Base-by-base conservation (phyloP, 2,888 invertebrate genomes). In the Gymnosoma rotundatum region DNA sequence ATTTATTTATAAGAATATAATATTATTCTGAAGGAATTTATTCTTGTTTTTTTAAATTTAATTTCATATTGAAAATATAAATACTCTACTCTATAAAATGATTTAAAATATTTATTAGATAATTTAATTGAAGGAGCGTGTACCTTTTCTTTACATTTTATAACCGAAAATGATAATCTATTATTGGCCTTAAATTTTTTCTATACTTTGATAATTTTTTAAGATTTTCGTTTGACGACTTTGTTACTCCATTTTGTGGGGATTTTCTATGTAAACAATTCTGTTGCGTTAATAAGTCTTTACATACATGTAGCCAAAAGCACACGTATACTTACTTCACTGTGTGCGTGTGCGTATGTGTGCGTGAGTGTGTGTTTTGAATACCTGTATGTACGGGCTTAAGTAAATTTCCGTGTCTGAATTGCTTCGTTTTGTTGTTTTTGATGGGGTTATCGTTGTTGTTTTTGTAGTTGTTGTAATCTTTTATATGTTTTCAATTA, bases 251-350 rank as follows among this genome's bases (percentile, higher is more conserved):
- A 48, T 48, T 80, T 78, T 70, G 50, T 10, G 36, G 58, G 54
- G 18, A 69, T 38, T 70, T 74, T 32, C 60, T 48, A 48, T 74
- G 69, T 69, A 18, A 74, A 63, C 4, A 48, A 61, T 25, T 38
- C 56, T 76, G 56, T 20, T 72, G 67, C 67, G 76, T 72, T 75
- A 79, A 79, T 61, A 61, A 61, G 72, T 72, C 50, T 56, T 48
- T 36, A 20, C 42, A n/a, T 9, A 42, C 42, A 42, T 42, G 12
- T 42, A 42, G 0, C 7, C 42, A 42, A 42, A 42, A 0, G 48
- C 45, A 48, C 0, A n/a, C 18, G 9, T 7, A 52, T 18, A 18
- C 18, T 5, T 42, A 12, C 7, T 12, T 42, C 12, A 32, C 3
- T 36, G 52, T 18, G 14, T 14, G 45, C 38, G 32, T 25, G 14